Base-by-base conservation (phyloP, 2,113 vertebrate species). In the Alces alces region DNA sequence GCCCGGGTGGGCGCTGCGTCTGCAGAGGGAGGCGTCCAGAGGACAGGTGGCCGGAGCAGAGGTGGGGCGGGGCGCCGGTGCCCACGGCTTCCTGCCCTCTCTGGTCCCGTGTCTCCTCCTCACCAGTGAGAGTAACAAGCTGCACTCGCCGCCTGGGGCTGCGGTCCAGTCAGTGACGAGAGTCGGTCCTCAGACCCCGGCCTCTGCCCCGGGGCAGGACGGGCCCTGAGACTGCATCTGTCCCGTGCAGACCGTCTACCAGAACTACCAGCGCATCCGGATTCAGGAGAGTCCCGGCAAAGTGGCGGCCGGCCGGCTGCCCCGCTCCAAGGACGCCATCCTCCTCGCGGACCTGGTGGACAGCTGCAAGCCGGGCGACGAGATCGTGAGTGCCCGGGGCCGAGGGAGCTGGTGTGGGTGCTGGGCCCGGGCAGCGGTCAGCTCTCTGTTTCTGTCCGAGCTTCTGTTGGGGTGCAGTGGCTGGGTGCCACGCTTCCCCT, bases 251-350 rank as follows among this genome's bases (percentile, higher is more conserved):
- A 99, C 99, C 0, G 98, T 99, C 33, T 99, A 99, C 95, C 99
- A 99, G 98, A 99, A 99, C 98, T 99, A 99, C 86, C 99, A 99
- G 98, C 99, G 99, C 60, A 99, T 99, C 98, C 99, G 99, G 76
- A 99, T 99, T 96, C 99, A 99, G 98, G 99, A 99, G 96, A 99
- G 99, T 78, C 99, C 99, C 0, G 99, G 99, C 2, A 99, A 99
- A 86, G 99, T 99, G 2, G 99, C 99, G 0, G 99, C 99, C 0
- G 99, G 99, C 9, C 99, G 99, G 70, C 99, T 99, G 39, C 99
- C 99, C 2, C 99, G 99, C 95, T 99, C 99, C 95, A 99, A 99
- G 95, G 99, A 99, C 1, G 99, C 99, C 97, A 99, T 99, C 90
- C 99, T 99, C 43, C 98, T 99, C 0, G 99, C 99, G 0, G 99